These are phyloP conservation scores for Copidosoma aretas DNA, from an alignment of 2,888 invertebrate species.

Conservation along the genomic window DNA sequence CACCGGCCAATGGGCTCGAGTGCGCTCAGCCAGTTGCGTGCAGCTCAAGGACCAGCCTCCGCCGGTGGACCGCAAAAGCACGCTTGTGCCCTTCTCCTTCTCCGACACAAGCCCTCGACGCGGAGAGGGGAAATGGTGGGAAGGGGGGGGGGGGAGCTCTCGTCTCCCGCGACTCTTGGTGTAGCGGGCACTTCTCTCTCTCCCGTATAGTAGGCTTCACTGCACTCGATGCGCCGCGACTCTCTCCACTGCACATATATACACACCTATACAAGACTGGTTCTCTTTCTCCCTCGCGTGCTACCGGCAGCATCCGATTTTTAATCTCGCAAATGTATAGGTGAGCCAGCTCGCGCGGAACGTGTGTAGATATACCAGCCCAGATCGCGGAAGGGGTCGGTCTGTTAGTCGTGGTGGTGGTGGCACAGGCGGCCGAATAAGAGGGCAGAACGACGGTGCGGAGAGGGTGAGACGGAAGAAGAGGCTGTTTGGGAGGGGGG, in stretches of 20 bases:
- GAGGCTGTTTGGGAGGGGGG: background rate
- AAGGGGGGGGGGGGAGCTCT: conserved; percentile 61
- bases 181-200: conserved; percentile 61
- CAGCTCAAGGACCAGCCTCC: background rate
- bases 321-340: too few species aligned
- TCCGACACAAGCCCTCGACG: background rate
- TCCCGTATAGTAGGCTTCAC: conserved; percentile 59
- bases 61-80: background rate
- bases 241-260: conserved; percentile 48
- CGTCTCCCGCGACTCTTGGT: conserved; percentile 58
- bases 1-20: background rate
- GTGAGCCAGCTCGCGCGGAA: background rate
- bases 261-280: conserved; percentile 6
- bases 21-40: background rate
- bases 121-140: background rate
- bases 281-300: background rate
- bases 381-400: background rate
- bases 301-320: background rate
- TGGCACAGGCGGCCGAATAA: background rate
- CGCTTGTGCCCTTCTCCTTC: background rate
- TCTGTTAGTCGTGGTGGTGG: conserved; percentile 1
- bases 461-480: conserved; percentile 34
- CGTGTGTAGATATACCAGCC: background rate
- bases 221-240: conserved; percentile 60
- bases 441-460: conserved; percentile 56